Evolutionary conservation across 1,140 invertebrate genomes (phyloP).

Genomic region (Sminthurinus signatus): DNA sequence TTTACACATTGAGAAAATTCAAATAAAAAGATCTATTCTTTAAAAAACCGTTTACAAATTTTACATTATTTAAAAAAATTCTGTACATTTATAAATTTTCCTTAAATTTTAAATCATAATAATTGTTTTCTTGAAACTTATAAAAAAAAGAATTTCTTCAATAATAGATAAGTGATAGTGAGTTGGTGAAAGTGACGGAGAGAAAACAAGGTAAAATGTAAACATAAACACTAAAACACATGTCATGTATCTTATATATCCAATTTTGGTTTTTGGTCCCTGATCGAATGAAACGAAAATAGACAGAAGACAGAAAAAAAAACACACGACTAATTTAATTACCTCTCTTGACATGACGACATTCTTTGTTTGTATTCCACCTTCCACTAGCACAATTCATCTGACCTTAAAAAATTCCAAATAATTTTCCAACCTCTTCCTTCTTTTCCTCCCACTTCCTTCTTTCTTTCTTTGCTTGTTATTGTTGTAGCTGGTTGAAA

Average conservation of each 20-base stretch:
- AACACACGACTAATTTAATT: too few species aligned
- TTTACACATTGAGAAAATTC: neutral
- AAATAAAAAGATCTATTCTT: neutral
- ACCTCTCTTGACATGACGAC: slow-evolving; percentile 59
- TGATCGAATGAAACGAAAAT: too few species aligned
- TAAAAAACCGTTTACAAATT: neutral
- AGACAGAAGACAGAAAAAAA: too few species aligned
- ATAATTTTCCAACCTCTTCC: neutral
- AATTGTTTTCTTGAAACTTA: too few species aligned
- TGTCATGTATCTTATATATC: slow-evolving; percentile 31
- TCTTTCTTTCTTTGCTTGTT: neutral
- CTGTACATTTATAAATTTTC: neutral
- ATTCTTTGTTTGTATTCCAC: slow-evolving; percentile 46
- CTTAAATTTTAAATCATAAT: too few species aligned
- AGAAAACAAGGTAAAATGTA: neutral
- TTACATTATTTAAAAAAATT: neutral
- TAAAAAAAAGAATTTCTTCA: too few species aligned
- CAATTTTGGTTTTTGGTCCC: neutral
- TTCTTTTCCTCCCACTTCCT: slow-evolving; percentile 11
- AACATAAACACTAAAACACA: slow-evolving; percentile 37
- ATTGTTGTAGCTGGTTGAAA: too few species aligned
- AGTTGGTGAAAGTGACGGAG: neutral
- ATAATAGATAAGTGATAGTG: neutral
- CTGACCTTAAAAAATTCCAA: too few species aligned
- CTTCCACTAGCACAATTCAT: slow-evolving; percentile 17